Conservation (phyloP, 92 coral and sea anemone species). For the Plumapathes pennacea region DNA sequence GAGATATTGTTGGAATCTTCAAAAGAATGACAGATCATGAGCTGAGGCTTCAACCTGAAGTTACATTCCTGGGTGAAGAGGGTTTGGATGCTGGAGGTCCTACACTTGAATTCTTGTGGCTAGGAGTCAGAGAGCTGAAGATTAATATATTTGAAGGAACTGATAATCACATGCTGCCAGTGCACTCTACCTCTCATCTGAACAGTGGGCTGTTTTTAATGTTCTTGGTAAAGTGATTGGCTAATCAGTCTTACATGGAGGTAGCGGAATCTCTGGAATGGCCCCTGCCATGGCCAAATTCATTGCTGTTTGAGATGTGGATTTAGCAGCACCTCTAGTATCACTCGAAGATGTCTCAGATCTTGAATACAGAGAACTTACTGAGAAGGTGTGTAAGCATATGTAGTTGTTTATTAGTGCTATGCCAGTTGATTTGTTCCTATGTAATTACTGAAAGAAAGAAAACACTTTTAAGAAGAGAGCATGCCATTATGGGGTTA, state of each 20-base stretch:
- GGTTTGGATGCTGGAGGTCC: constrained; percentile 36
- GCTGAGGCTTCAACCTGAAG: constrained; percentile 29
- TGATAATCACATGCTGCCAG: constrained; percentile 21
- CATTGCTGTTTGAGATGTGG: constrained; percentile 9
- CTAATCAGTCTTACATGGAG: constrained; percentile 30
- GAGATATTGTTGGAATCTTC: constrained; percentile 19
- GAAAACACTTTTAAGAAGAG: too few relatives aligned
- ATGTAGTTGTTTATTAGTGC: too few relatives aligned
- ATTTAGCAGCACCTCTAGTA: constrained; percentile 13
- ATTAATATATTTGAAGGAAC: constrained; percentile 27
- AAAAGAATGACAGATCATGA: constrained; percentile 15
- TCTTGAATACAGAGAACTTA: constrained; percentile 19
- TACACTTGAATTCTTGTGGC: constrained; percentile 25
- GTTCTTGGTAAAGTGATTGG: constrained; percentile 37
- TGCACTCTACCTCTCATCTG: constrained; percentile 20
- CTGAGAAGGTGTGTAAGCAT: constrained; percentile 19
- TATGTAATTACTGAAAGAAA: too few relatives aligned
- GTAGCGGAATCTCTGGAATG: constrained; percentile 24
- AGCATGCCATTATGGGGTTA: too few relatives aligned
- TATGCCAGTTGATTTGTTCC: too few relatives aligned
- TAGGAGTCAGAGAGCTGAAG: constrained; percentile 7
- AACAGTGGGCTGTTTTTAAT: constrained; percentile 40
- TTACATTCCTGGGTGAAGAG: constrained; percentile 13
- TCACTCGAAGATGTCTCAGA: constrained; percentile 24
- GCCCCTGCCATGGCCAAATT: constrained; percentile 32